Evolutionary conservation across 2,888 invertebrate genomes (phyloP), one percentile per base, ranked within the genome.

Genomic region (Diloba caeruleocephala): DNA sequence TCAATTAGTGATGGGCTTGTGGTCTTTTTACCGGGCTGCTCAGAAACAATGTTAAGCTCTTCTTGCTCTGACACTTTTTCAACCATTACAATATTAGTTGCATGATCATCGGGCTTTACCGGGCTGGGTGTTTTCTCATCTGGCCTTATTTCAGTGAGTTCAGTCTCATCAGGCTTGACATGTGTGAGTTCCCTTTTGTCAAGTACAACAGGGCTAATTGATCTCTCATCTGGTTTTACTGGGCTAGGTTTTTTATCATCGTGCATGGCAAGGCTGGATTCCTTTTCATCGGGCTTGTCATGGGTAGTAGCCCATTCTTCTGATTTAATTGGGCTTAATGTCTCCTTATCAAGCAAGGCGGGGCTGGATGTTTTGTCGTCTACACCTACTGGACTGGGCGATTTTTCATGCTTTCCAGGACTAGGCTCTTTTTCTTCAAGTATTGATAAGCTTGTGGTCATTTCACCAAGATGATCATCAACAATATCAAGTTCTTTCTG

Each of bases 161-260:
- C 32, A 14, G 28, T 33, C n/a, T 37, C 31, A 6, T n/a, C n/a
- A n/a, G n/a, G n/a, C n/a, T n/a, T n/a, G 0, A 10, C 21, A 0
- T 14, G 17, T 5, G 23, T 45, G 0, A 25, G 25, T 7, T 10
- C 39, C 0, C 45, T 51, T 0, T 36, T 33, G n/a, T n/a, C n/a
- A n/a, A n/a, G n/a, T n/a, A n/a, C n/a, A n/a, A n/a, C n/a, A n/a
- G 51, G 55, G 8, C 59, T 63, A 0, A 57, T 41, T 10, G 28
- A 48, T 14, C 67, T 65, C 1, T 66, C 69, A 2, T 26, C 38
- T 14, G 25, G 14, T n/a, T 37, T 37, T 1, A 37, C n/a, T n/a
- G n/a, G n/a, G n/a, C n/a, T n/a, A n/a, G n/a, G n/a, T n/a, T n/a
- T n/a, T n/a, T n/a, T n/a, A n/a, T n/a, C n/a, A n/a, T n/a, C n/a